Conservation (phyloP, 2,888 invertebrate genomes). For the Drosophila tripunctata region DNA sequence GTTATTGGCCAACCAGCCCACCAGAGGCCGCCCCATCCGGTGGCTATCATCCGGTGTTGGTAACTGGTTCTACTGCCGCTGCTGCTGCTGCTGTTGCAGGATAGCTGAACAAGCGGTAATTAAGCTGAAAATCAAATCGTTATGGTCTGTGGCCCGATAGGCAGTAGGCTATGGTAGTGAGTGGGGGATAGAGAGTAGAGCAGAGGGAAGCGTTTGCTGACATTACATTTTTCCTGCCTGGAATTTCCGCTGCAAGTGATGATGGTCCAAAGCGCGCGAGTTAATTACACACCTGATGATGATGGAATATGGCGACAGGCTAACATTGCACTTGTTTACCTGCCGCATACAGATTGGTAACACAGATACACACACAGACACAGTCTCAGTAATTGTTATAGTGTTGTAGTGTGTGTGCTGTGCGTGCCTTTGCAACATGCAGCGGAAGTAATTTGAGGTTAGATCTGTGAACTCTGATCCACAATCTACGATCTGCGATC, state of each 20-base stretch:
- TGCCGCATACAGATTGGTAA: slow-evolving; percentile 51
- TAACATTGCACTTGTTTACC: slow-evolving; percentile 29
- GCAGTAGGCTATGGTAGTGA: not conserved
- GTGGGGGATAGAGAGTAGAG: not conserved
- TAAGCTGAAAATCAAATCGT: slow-evolving; percentile 73
- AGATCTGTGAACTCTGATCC: no score
- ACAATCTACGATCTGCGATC: slow-evolving; percentile 41
- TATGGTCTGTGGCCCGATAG: slow-evolving; percentile 44
- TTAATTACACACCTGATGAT: slow-evolving; percentile 70
- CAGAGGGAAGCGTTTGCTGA: slow-evolving; percentile 10
- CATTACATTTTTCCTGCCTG: slow-evolving; percentile 75
- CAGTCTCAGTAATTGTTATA: slow-evolving; percentile 61
- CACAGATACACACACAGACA: slow-evolving; percentile 34
- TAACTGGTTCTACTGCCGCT: slow-evolving; percentile 57
- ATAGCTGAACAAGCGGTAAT: slow-evolving; percentile 61
- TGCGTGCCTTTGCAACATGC: slow-evolving; percentile 52
- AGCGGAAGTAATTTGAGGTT: slow-evolving; percentile 81
- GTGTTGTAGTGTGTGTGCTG: slow-evolving; percentile 36
- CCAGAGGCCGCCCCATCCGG: slow-evolving; percentile 69
- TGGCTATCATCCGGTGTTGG: slow-evolving; percentile 69
- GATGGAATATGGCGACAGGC: slow-evolving; percentile 66
- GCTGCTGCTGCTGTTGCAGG: slow-evolving; percentile 42
- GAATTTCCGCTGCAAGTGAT: slow-evolving; percentile 69
- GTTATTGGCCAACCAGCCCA: slow-evolving; percentile 37
- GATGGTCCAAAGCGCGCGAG: slow-evolving; percentile 44